Base-by-base conservation (phyloP, 2,888 invertebrate genomes). In the Stenodema calcarata region DNA sequence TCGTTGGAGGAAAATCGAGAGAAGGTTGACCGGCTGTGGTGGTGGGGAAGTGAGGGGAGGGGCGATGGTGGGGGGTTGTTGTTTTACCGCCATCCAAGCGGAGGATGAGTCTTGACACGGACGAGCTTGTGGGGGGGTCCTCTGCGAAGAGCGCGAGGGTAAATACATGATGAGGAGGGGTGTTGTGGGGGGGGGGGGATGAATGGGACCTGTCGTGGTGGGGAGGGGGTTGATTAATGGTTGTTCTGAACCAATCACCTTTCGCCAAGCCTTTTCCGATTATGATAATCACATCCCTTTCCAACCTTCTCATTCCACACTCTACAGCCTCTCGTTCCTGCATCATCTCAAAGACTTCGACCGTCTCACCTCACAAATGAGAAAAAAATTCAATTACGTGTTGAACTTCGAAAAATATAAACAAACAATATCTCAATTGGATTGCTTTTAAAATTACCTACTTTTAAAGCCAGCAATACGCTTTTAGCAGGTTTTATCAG, bases 201-300 rank as follows among this genome's bases (percentile, higher is more conserved):
- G 78, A 78, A 78, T 11, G 30, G 18, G 78, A 44, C 23, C 27
- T 69, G 69, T 28, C 28, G 27, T n/a, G 47, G 0, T 1, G 78
- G 18, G 28, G 54, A 28, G 28, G 50, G 41, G 80, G 70, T 27
- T 84, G 84, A 84, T 84, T 84, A 84, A 84, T 84, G 84, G 28
- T 84, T 84, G 73, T 84, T 84, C 73, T 84, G 42, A 73, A 84
- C 84, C 84, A 84, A 84, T 84, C 84, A 84, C 84, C 84, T 84
- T 84, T 82, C 82, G 28, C 12, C 84, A 30, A 30, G 42, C 84
- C 84, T 44, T 70, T 73, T 42, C 47, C 27, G 80, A 80, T 54
- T 80, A 80, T 80, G 80, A 54, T 80, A 80, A 80, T 80, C 80
- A 80, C 54, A 27, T 30, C 44, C 78, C 78, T 18, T 42, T 23